A percentile compares a stretch with the other conserved stretches of the same genome.
These are phyloP conservation scores for Drosophila biarmipes DNA, from an alignment of 1,140 invertebrate species.

Conservation along the genomic window DNA sequence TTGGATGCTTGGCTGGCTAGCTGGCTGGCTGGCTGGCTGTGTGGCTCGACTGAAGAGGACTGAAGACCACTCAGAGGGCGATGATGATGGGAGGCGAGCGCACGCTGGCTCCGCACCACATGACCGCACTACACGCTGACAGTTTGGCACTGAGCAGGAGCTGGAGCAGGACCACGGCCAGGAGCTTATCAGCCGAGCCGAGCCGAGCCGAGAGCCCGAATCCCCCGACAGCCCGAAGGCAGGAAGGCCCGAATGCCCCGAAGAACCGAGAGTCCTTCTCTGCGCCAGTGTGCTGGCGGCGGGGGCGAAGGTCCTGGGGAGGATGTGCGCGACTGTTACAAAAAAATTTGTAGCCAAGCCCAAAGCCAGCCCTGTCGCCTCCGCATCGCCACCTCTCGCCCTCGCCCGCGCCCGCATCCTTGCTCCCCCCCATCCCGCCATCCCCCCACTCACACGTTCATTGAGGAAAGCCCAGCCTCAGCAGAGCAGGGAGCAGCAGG, in stretches of 20 bases:
- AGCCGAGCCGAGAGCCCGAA: conserved; percentile 4
- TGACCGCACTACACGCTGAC: conserved; percentile 80
- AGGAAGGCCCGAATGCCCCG: conserved; percentile 11
- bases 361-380: conserved; percentile 59
- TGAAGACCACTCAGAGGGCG: conserved; percentile 70
- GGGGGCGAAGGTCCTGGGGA: conserved; percentile 3
- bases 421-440: background rate
- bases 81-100: conserved; percentile 55
- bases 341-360: conserved; percentile 67
- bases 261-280: conserved; percentile 12
- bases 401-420: conserved; percentile 13
- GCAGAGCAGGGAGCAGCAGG: background rate
- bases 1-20: background rate
- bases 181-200: conserved; percentile 39
- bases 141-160: conserved; percentile 72
- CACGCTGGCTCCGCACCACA: conserved; percentile 70
- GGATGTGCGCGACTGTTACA: conserved; percentile 66
- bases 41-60: conserved; percentile 21
- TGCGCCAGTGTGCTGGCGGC: background rate
- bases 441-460: conserved; percentile 49
- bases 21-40: conserved; percentile 19
- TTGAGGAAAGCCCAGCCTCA: conserved; percentile 65
- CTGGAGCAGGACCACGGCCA: conserved; percentile 1
- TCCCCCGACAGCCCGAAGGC: conserved; percentile 1
- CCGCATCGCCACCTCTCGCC: conserved; percentile 23